phyloP scores from a whole-genome alignment of 53 echinoderm and acorn worm genomes.

The Antedon mediterranea region DNA sequence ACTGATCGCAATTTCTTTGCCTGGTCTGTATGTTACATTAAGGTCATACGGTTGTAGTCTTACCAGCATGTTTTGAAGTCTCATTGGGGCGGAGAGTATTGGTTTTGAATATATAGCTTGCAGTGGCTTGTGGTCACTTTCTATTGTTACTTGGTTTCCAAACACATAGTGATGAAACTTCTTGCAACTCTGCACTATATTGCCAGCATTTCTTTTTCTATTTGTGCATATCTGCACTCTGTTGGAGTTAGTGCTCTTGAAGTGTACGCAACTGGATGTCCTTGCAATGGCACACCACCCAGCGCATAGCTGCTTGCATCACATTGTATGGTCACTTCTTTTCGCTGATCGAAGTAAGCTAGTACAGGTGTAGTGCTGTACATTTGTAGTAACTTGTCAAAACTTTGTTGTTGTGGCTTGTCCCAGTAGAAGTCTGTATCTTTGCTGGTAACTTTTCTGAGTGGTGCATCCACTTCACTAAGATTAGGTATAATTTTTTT shows the following conservation, averaged over 20 bases:
- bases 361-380: conserved; percentile 34
- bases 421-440: conserved; percentile 23
- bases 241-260: conserved; percentile 14
- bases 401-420: conserved; percentile 21
- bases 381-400: conserved; percentile 13
- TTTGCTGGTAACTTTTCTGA: conserved; percentile 28
- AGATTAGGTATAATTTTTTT: conserved; percentile 32
- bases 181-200: conserved; percentile 37
- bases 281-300: conserved; percentile 28
- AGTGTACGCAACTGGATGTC: conserved; percentile 3
- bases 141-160: conserved; percentile 12
- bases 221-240: conserved; percentile 37
- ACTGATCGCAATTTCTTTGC: conserved; percentile 20
- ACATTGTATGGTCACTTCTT: conserved; percentile 35
- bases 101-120: conserved; percentile 32
- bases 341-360: conserved; percentile 23
- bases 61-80: conserved; percentile 30
- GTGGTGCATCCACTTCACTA: conserved; percentile 40
- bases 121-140: conserved; percentile 39
- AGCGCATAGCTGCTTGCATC: conserved; percentile 52
- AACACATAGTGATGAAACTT: conserved; percentile 46
- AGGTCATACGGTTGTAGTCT: conserved; percentile 36
- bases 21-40: conserved; percentile 17
- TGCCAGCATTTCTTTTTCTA: conserved; percentile 54
- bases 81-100: conserved; percentile 20